Percentiles rank a stretch among this genome's conserved stretches.
These are phyloP conservation scores for Melierax canorus DNA, from an alignment of 2,113 vertebrate genomes.

Conservation along the genomic window DNA sequence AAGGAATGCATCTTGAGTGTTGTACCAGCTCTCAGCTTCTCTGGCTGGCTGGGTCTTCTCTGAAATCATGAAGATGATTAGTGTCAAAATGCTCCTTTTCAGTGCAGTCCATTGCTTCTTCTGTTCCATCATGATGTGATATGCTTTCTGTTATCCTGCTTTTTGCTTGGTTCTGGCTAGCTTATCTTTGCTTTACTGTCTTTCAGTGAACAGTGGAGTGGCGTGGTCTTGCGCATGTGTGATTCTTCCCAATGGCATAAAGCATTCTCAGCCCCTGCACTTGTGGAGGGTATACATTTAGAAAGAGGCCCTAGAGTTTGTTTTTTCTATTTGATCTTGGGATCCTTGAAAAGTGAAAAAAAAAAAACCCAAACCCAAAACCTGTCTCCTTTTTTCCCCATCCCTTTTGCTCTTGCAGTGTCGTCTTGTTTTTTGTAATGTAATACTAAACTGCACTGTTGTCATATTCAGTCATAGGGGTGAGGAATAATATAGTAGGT, in stretches of 20 bases:
- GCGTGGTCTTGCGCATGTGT: accelerated
- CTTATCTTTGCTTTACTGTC: neutral
- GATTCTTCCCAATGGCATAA: neutral
- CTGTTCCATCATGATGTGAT: neutral
- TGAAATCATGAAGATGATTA: neutral
- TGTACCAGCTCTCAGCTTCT: neutral
- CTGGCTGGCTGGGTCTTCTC: neutral
- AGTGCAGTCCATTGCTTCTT: neutral
- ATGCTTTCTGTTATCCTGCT: neutral
- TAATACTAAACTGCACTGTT: neutral
- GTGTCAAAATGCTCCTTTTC: neutral
- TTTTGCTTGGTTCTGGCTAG: neutral
- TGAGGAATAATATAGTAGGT: neutral
- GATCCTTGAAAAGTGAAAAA: neutral
- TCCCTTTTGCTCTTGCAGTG: neutral
- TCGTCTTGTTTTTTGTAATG: neutral
- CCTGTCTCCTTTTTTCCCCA: neutral
- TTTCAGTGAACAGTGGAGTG: neutral
- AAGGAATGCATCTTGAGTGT: neutral
- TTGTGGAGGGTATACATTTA: neutral
- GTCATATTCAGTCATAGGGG: neutral
- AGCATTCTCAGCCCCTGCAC: neutral
- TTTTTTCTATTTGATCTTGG: neutral
- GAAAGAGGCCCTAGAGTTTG: neutral
- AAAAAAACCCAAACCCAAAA: too few species aligned